Percentiles rank a stretch among this genome's conserved stretches.
phyloP scores from a whole-genome alignment of 2,888 invertebrate genomes.

The Macrophya alboannulata region DNA sequence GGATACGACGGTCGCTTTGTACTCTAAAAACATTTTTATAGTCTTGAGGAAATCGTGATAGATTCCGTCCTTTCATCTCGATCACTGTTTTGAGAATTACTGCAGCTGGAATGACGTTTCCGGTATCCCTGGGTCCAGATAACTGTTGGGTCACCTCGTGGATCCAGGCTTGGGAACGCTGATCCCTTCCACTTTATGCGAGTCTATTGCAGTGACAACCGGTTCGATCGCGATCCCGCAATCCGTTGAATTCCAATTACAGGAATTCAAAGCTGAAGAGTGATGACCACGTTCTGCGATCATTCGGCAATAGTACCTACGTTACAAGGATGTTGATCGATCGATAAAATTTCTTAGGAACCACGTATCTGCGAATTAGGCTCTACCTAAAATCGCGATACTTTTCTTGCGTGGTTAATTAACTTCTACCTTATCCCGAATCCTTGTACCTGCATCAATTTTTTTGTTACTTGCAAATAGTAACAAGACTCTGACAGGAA shows the following conservation, averaged over 20 bases:
- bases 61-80: neutral
- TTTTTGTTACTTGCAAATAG: constrained; percentile 6
- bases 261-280: constrained; percentile 45
- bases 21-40: neutral
- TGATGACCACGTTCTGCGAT: neutral
- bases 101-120: constrained; percentile 32
- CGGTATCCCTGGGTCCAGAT: constrained; percentile 34
- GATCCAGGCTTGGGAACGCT: constrained; percentile 45
- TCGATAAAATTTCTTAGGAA: too few species aligned
- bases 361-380: neutral
- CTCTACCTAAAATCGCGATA: neutral
- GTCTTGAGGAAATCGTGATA: neutral
- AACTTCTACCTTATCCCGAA: neutral
- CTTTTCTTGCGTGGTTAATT: neutral
- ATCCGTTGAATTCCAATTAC: constrained; percentile 45
- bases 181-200: constrained; percentile 56
- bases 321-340: neutral
- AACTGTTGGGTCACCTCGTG: constrained; percentile 21
- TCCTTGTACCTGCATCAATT: neutral
- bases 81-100: constrained; percentile 44
- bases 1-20: neutral
- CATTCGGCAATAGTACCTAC: neutral
- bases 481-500: constrained; percentile 6
- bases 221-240: constrained; percentile 8
- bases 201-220: constrained; percentile 57